Percentiles rank a stretch among this genome's conserved stretches.
phyloP scores from a whole-genome alignment of 2,113 vertebrate genomes.

The Paradisaea rubra region DNA sequence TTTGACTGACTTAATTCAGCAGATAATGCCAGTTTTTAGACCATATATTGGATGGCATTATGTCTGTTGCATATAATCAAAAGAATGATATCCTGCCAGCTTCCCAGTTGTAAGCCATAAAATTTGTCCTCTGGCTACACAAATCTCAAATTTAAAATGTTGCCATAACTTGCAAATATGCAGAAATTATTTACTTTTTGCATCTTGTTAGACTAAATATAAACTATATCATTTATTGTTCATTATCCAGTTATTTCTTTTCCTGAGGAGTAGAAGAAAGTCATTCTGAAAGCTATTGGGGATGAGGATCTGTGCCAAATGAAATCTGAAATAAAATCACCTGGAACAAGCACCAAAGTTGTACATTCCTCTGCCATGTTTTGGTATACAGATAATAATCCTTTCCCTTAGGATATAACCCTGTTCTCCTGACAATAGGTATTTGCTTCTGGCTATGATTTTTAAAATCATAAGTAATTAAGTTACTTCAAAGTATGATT shows the following conservation, averaged over 20 bases:
- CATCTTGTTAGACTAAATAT: not conserved
- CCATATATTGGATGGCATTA: not conserved
- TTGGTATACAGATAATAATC: not conserved
- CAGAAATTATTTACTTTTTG: not conserved
- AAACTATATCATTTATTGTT: not conserved
- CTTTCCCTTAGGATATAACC: not conserved
- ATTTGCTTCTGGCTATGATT: slow-evolving; percentile 22
- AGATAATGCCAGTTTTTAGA: not conserved
- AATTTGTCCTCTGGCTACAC: not conserved
- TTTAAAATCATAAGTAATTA: not conserved
- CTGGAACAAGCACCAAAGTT: not conserved
- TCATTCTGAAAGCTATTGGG: not conserved
- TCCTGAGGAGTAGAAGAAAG: not conserved
- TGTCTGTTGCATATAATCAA: not conserved
- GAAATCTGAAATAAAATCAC: not conserved
- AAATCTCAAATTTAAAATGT: not conserved
- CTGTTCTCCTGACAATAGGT: not conserved
- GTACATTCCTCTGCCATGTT: not conserved
- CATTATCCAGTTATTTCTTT: not conserved
- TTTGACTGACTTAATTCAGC: not conserved
- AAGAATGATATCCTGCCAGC: not conserved
- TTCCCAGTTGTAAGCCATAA: not conserved
- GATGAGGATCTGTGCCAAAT: not conserved
- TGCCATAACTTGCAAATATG: slow-evolving; percentile 8
- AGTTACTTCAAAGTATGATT: slow-evolving; percentile 15